These are phyloP conservation scores for Steinernema scapterisci DNA, from an alignment of 2,888 invertebrate genomes.

Conservation along the genomic window DNA sequence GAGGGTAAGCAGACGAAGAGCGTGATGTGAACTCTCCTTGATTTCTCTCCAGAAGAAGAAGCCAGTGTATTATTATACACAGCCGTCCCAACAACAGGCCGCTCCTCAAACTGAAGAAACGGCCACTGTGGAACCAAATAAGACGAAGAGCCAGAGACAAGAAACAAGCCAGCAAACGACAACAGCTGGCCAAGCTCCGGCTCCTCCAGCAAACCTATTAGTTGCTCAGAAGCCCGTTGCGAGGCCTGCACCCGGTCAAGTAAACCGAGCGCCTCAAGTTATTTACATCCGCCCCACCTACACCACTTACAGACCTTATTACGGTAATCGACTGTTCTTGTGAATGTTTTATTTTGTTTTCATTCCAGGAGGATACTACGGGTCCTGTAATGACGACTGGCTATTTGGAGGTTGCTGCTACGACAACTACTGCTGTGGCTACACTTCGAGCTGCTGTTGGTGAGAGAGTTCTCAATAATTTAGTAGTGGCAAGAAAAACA, in stretches of 20 bases:
- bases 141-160: neutral
- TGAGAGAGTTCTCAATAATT: neutral
- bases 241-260: neutral
- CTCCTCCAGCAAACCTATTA: neutral
- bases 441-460: slow-evolving; percentile 1
- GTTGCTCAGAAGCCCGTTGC: neutral
- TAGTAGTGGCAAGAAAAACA: neutral
- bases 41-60: neutral
- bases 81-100: neutral
- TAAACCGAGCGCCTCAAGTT: neutral
- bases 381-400: neutral
- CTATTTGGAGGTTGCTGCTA: neutral
- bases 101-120: neutral
- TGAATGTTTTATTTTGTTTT: neutral
- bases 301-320: neutral
- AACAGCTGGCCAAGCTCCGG: neutral
- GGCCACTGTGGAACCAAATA: too few species aligned
- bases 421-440: neutral
- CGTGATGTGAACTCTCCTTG: neutral
- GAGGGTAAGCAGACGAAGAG: neutral
- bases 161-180: neutral
- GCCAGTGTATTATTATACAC: neutral
- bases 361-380: neutral
- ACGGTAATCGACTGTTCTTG: too few species aligned
- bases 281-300: neutral